These are phyloP conservation scores for Poecile atricapillus DNA, from an alignment of 2,113 vertebrate species.

Conservation along the genomic window DNA sequence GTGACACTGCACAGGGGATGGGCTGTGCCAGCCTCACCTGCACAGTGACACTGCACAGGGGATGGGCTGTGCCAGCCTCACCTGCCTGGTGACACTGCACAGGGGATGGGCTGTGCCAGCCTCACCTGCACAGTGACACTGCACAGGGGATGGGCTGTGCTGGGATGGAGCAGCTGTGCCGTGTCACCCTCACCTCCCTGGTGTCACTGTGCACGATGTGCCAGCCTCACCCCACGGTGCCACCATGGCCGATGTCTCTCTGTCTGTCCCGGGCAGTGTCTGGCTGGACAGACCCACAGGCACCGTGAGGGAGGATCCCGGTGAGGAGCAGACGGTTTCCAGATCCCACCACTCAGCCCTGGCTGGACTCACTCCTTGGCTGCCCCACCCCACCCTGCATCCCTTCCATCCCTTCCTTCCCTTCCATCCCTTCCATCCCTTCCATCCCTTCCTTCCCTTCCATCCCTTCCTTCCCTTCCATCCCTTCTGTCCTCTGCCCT, in stretches of 20 bases:
- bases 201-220: not conserved
- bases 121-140: not conserved
- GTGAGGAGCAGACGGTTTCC: rapidly evolving
- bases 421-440: too few relatives aligned
- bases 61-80: not conserved
- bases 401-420: too few relatives aligned
- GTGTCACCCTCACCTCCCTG: rapidly evolving
- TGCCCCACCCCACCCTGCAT: not conserved
- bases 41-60: too few relatives aligned
- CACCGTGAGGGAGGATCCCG: not conserved
- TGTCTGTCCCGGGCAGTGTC: not conserved
- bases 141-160: not conserved
- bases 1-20: not conserved
- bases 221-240: not conserved
- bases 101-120: too few relatives aligned
- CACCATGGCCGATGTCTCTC: not conserved
- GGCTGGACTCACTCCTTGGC: not conserved
- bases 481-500: not conserved
- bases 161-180: not conserved
- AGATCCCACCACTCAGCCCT: not conserved
- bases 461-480: too few relatives aligned
- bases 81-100: not conserved
- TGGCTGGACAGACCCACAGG: rapidly evolving
- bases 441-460: too few relatives aligned
- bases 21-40: too few relatives aligned